Base-by-base conservation (phyloP, 2,888 invertebrate species). In the Calameuta filiformis region DNA sequence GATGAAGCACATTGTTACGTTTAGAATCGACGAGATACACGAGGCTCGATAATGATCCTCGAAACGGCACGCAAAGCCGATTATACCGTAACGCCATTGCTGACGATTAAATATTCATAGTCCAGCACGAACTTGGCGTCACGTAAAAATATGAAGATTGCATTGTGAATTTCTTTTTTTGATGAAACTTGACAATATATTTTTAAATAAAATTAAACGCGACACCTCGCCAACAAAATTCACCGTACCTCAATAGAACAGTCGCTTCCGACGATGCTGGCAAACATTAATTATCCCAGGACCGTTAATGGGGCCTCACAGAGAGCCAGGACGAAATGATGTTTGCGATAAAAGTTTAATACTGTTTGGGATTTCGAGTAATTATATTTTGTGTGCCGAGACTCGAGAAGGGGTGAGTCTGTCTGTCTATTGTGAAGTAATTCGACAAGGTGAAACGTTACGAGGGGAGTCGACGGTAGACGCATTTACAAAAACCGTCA, bases 331-430 rank as follows among this genome's bases (percentile, higher is more conserved):
- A 82, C 80, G 78, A 80, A 83, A 79, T 79, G 76, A 81, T 77
- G 75, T 77, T 79, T 79, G 83, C 82, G 85, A 88, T 89, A 82
- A 89, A 89, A 88, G 82, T 88, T 89, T 89, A 86, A 89, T 88
- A 83, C 80, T 88, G 87, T 88, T 88, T 89, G 86, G 87, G 87
- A 88, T 89, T 89, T 88, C 85, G 81, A 87, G 88, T 89, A 89
- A 89, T 89, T 89, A 89, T 87, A 85, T 88, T 89, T 87, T 85
- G 86, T 87, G 82, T 86, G 80, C 79, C 81, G 77, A 79, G 80
- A 40, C 30, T 76, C 74, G 76, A 40, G 75, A 78, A 12, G 31
- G 73, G 69, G 77, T 40, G 77, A 76, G 76, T 33, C 33, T 33
- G 82, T 79, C 77, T 73, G 81, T 84, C 85, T 81, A 88, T 88